These are phyloP conservation scores for Cotesia congregata DNA, from an alignment of 2,888 invertebrate genomes.

Conservation along the genomic window DNA sequence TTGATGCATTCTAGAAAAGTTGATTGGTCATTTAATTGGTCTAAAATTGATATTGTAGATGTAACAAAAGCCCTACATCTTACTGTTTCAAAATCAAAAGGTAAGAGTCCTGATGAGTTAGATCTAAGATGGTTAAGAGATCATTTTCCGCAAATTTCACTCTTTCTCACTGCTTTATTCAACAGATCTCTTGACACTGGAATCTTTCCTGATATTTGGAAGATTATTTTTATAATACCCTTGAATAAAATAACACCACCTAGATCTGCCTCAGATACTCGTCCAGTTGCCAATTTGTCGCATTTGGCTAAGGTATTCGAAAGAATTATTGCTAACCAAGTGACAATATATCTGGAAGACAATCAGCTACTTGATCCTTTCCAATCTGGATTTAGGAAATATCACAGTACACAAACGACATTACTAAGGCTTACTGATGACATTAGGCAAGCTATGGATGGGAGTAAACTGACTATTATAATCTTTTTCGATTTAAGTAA, in stretches of 20 bases:
- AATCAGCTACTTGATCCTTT: too few relatives aligned
- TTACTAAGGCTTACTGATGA: too few relatives aligned
- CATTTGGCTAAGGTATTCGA: too few relatives aligned
- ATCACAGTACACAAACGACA: too few relatives aligned
- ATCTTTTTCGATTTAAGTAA: too few relatives aligned
- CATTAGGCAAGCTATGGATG: too few relatives aligned
- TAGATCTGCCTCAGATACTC: background rate
- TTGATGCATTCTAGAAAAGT: background rate
- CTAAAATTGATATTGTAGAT: background rate
- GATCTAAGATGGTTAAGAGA: background rate
- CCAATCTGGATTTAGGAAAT: too few relatives aligned
- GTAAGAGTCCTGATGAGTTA: background rate
- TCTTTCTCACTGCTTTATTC: background rate
- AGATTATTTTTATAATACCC: background rate
- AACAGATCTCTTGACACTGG: background rate
- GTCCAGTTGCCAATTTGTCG: background rate
- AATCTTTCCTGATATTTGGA: background rate
- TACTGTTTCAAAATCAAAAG: background rate
- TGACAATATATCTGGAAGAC: too few relatives aligned
- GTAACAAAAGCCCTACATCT: background rate
- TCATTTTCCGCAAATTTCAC: background rate
- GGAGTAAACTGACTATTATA: too few relatives aligned
- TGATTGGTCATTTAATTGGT: background rate
- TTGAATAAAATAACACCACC: background rate
- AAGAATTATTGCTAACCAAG: too few relatives aligned